Evolutionary conservation across 2,888 invertebrate genomes (phyloP), one percentile per base, ranked within the genome.

Genomic region (Eudemis profundana): DNA sequence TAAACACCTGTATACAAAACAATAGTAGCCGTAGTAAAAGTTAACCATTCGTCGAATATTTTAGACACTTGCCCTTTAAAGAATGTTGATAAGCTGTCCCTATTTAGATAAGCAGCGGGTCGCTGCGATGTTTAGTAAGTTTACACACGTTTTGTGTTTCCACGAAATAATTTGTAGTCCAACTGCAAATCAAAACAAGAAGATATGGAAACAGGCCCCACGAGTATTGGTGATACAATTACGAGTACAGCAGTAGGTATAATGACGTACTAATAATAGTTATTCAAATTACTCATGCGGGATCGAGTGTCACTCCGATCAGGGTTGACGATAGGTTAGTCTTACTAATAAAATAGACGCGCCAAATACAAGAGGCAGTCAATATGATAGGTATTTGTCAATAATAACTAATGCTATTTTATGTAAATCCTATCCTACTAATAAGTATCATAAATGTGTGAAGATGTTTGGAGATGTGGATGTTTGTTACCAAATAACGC

Each of bases 101-200:
- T 44, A 7, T 56, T 56, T 19, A 12, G 44, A 56, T 56, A 42
- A 42, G 8, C 7, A 27, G 59, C 23, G 23, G 29, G 49, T 19
- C 40, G 40, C 17, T n/a, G 49, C 14, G 14, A 14, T 60, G 50
- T 27, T 40, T 38, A 46, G 15, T 27, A 14, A 33, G 36, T 47
- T 38, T 27, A 36, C 4, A 7, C 12, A 12, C 8, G 14, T 46
- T 21, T 33, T 33, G 44, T 36, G n/a, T 40, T 56, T 56, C 42
- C 38, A n/a, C 42, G 54, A 56, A 56, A 12, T 10, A n/a, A 33
- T 42, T 42, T 42, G 40, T 40, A 38, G 53, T 40, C 19, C 14
- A 27, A 5, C 49, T 17, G 29, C 29, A 56, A 27, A 56, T 42
- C 54, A 56, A 51, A 51, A 40, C 54, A 27, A 17, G 54, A 42